Percentiles rank a stretch among this genome's conserved stretches.
phyloP scores from a whole-genome alignment of 2,797 vertebrate genomes.

The Phoxinus dragarum region DNA sequence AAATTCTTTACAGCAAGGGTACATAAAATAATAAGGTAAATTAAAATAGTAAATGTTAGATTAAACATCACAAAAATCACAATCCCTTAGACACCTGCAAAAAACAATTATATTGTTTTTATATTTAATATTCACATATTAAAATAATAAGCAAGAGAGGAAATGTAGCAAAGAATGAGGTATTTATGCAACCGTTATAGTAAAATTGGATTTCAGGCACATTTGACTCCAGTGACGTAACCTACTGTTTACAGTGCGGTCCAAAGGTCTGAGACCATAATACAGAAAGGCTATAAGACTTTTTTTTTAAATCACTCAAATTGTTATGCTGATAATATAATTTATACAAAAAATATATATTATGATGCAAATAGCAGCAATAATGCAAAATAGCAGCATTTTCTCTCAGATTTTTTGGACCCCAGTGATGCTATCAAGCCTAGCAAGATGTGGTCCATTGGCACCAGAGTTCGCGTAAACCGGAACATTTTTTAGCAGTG shows the following conservation, averaged over 20 bases:
- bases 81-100: not conserved
- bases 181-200: not conserved
- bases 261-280: not conserved
- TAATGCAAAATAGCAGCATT: not conserved
- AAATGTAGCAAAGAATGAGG: not conserved
- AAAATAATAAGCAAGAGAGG: not conserved
- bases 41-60: not conserved
- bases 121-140: not conserved
- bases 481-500: no score
- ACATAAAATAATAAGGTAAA: not conserved
- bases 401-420: not conserved
- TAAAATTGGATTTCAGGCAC: not conserved
- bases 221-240: not conserved
- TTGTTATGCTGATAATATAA: not conserved
- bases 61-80: not conserved
- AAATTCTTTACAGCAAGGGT: not conserved
- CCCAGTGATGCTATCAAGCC: not conserved
- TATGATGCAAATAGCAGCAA: not conserved
- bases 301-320: not conserved
- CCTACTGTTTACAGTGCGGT: not conserved
- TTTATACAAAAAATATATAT: not conserved
- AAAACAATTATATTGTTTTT: fast-evolving
- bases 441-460: not conserved
- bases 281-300: not conserved
- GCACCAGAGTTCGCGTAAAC: not conserved